These are phyloP conservation scores for Charaxes varanes DNA, from an alignment of 1,140 invertebrate genomes.

Conservation along the genomic window DNA sequence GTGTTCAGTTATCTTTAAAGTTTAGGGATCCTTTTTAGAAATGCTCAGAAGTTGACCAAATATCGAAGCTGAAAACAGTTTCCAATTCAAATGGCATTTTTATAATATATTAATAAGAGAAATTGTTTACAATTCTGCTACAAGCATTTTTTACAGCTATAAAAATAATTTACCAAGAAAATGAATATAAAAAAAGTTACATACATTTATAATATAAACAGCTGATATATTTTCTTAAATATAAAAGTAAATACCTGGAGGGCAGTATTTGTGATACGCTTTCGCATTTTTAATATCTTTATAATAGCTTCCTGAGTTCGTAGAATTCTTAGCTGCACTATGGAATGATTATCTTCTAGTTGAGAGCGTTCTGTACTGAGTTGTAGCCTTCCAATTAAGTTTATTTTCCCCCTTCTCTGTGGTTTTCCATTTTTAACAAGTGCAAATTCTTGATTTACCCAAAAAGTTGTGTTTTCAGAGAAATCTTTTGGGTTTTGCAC, in stretches of 20 bases:
- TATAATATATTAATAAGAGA: too few relatives aligned
- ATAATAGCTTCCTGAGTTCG: conserved; percentile 97
- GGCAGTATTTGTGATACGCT: conserved; percentile 93
- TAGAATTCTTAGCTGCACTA: conserved; percentile 95
- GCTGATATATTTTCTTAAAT: not conserved
- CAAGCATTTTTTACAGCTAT: too few relatives aligned
- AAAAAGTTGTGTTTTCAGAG: conserved; percentile 93
- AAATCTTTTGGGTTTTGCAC: conserved; percentile 95
- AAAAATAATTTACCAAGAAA: too few relatives aligned
- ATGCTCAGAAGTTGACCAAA: too few relatives aligned
- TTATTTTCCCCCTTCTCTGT: conserved; percentile 94
- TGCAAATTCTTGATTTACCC: conserved; percentile 98
- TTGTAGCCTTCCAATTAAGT: conserved; percentile 95
- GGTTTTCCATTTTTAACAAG: conserved; percentile 93
- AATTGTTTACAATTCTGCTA: too few relatives aligned
- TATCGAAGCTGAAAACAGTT: too few relatives aligned
- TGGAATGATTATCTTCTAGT: conserved; percentile 98
- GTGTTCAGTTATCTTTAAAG: too few relatives aligned
- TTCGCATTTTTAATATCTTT: conserved; percentile 98
- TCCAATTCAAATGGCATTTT: too few relatives aligned
- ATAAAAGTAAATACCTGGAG: conserved; percentile 79
- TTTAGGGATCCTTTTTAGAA: too few relatives aligned
- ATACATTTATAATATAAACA: too few relatives aligned
- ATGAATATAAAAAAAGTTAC: too few relatives aligned
- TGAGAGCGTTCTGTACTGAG: conserved; percentile 95